A percentile compares a stretch with the other conserved stretches of the same genome.
These are phyloP conservation scores for Takifugu rubripes DNA, from an alignment of 2,797 vertebrate genomes.

Conservation along the genomic window DNA sequence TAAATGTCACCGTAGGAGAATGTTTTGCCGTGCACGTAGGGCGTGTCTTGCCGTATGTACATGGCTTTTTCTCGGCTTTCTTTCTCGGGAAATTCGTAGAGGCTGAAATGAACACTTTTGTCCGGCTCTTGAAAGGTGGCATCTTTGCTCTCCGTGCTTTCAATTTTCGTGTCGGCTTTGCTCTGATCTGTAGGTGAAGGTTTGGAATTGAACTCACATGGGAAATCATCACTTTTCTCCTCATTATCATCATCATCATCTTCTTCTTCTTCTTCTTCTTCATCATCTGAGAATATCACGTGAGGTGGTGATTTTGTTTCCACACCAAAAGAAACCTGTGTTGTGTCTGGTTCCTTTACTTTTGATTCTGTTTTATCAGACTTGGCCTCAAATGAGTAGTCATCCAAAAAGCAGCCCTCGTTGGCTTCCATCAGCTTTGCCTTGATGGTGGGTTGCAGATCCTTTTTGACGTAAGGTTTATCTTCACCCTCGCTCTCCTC, in stretches of 20 bases:
- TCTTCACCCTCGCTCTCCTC: conserved; percentile 68
- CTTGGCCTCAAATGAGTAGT: conserved; percentile 71
- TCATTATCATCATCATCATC: conserved; percentile 58
- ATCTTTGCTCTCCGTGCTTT: conserved; percentile 39
- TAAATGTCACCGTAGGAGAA: conserved; percentile 94
- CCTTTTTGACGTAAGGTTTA: conserved; percentile 57
- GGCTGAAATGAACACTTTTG: conserved; percentile 71
- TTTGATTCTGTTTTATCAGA: conserved; percentile 51
- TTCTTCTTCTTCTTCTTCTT: conserved; percentile 68
- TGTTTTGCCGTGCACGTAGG: conserved; percentile 89
- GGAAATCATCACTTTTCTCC: conserved; percentile 50
- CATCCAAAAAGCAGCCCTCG: conserved; percentile 90
- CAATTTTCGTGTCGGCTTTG: conserved; percentile 40
- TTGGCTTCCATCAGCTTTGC: conserved; percentile 85
- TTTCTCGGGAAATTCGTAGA: conserved; percentile 69
- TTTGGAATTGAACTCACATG: conserved; percentile 37
- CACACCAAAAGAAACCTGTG: conserved; percentile 38
- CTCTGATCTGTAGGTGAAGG: conserved; percentile 38
- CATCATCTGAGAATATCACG: conserved; percentile 66
- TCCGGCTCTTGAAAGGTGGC: conserved; percentile 56
- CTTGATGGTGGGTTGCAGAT: conserved; percentile 68
- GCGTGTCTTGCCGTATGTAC: conserved; percentile 91
- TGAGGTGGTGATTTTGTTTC: conserved; percentile 57
- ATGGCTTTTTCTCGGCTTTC: conserved; percentile 60
- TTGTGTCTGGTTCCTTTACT: conserved; percentile 37